A percentile compares a stretch with the other conserved stretches of the same genome.
Evolutionary conservation across 2,888 invertebrate genomes (phyloP).

Genomic region (Pardosa pseudoannulata): DNA sequence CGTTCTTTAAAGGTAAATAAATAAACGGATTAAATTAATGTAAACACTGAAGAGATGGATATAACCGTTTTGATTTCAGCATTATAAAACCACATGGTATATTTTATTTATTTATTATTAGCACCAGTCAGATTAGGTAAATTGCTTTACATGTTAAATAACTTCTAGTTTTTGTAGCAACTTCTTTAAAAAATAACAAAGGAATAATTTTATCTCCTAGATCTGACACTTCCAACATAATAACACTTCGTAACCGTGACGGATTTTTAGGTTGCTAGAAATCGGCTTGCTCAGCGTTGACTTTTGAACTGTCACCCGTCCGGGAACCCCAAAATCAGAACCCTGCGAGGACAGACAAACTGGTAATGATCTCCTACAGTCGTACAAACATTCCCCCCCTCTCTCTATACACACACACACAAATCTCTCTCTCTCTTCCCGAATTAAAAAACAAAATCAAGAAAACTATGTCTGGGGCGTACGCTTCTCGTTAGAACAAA

Average conservation of each 20-base stretch:
- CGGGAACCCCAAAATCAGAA: slow-evolving; percentile 34
- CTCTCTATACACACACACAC: no score
- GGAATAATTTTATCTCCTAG: no score
- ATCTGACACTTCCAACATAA: no score
- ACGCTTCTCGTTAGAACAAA: slow-evolving; percentile 19
- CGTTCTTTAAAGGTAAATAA: no score
- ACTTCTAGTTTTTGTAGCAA: no score
- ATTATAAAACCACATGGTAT: no score
- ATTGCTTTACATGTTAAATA: no score
- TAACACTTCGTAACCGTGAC: neutral
- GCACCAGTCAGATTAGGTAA: no score
- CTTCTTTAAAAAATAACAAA: neutral
- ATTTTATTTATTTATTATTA: no score
- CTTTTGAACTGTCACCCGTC: slow-evolving; percentile 1
- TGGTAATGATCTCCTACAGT: neutral
- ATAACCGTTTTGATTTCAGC: no score
- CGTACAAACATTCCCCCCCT: neutral
- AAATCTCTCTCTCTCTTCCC: neutral
- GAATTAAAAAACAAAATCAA: slow-evolving; percentile 10
- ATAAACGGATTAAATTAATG: no score
- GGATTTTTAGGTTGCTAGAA: neutral
- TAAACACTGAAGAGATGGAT: no score
- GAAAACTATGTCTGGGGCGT: neutral
- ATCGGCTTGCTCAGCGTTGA: neutral
- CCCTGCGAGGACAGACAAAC: slow-evolving; percentile 14